Percentiles rank a stretch among this genome's conserved stretches.
Conservation (phyloP, 2,113 vertebrate genomes). For the Spea bombifrons region DNA sequence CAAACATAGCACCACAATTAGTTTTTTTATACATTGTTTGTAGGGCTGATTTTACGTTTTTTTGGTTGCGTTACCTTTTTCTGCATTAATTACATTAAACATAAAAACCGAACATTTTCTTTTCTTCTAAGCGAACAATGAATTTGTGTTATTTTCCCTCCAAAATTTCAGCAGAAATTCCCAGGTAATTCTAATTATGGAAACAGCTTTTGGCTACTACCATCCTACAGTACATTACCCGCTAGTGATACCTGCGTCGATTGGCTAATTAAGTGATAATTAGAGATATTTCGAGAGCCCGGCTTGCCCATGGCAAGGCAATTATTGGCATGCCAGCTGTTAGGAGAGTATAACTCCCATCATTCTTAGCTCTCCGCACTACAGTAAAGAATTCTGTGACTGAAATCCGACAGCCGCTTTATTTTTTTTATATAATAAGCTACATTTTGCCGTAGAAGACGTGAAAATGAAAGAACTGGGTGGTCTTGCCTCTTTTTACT, state of each 20-base stretch:
- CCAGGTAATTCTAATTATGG: slow-evolving; percentile 1
- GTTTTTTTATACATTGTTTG: not conserved
- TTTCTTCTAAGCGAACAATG: not conserved
- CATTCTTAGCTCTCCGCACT: too few species aligned
- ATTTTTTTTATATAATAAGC: too few species aligned
- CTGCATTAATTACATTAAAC: not conserved
- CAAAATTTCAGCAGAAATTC: not conserved
- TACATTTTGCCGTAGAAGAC: too few species aligned
- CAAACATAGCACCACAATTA: not conserved
- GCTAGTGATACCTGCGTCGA: slow-evolving; percentile 4
- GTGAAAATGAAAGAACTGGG: slow-evolving; percentile 12
- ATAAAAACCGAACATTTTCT: not conserved
- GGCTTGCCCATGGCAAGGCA: slow-evolving; percentile 8
- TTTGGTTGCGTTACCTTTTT: not conserved
- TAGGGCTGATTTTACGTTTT: not conserved
- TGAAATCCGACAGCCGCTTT: too few species aligned
- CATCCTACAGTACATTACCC: slow-evolving; percentile 12
- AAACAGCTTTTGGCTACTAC: not conserved
- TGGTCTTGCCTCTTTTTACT: not conserved
- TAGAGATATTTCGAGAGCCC: not conserved
- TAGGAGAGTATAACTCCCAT: not conserved
- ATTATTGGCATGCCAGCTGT: not conserved
- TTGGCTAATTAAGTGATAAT: slow-evolving; percentile 38
- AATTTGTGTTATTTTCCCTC: not conserved
- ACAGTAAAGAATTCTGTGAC: too few species aligned